These are phyloP conservation scores for Chrysemys picta DNA, from an alignment of 2,113 vertebrate species.

Conservation along the genomic window DNA sequence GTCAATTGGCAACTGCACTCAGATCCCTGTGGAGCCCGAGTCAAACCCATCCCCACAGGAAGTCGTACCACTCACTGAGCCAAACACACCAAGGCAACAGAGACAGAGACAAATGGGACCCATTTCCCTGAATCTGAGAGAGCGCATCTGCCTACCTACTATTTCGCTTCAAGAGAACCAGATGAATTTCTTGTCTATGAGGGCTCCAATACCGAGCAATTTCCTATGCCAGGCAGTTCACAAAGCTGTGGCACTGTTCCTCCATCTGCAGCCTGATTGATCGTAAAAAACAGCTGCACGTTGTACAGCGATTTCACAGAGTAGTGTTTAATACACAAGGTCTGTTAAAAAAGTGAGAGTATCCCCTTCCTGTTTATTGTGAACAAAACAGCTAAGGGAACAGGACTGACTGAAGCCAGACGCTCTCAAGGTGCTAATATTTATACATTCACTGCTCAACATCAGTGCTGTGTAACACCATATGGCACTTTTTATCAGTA, in stretches of 20 bases:
- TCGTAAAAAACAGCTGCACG: rapidly evolving
- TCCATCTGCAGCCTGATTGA: neutral
- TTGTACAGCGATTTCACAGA: neutral
- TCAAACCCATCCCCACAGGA: neutral
- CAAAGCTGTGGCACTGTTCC: rapidly evolving
- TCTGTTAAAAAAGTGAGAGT: neutral
- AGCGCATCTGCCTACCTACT: neutral
- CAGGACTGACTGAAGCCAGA: neutral
- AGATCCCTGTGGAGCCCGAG: neutral
- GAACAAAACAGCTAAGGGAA: neutral
- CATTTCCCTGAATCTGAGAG: neutral
- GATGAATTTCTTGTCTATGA: neutral
- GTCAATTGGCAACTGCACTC: neutral
- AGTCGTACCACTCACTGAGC: neutral
- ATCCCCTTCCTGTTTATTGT: neutral
- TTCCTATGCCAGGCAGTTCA: neutral
- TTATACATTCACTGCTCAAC: neutral
- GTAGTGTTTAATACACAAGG: neutral
- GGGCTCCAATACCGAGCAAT: neutral
- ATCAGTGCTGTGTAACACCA: neutral
- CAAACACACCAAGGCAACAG: neutral
- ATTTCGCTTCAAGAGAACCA: neutral
- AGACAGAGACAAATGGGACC: neutral
- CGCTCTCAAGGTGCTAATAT: neutral
- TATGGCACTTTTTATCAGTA: neutral